Conservation (phyloP, 2,113 vertebrate genomes). For the Loxodonta africana region DNA sequence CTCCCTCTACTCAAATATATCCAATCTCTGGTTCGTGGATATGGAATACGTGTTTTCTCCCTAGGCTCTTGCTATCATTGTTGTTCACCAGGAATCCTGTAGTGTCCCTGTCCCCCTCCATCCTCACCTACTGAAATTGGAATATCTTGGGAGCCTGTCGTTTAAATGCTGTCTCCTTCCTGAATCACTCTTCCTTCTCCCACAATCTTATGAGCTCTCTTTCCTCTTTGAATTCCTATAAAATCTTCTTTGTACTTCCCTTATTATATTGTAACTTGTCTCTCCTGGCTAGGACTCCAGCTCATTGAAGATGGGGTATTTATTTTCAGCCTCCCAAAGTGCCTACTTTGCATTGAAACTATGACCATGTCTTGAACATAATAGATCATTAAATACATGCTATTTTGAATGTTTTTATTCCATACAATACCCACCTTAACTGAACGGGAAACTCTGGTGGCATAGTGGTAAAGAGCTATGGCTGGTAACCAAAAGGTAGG, state of each 20-base stretch:
- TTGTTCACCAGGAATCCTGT: background rate
- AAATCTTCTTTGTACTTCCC: background rate
- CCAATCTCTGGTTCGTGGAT: background rate
- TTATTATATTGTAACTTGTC: background rate
- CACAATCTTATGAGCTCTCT: background rate
- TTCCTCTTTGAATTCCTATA: background rate
- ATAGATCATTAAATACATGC: background rate
- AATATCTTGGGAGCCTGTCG: background rate
- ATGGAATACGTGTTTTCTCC: background rate
- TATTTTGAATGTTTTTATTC: slow-evolving; percentile 1
- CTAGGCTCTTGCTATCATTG: background rate
- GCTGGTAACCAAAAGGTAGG: no score
- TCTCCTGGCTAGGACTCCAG: background rate
- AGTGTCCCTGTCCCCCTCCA: no score
- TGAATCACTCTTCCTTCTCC: background rate
- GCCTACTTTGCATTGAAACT: background rate
- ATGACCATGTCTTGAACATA: background rate
- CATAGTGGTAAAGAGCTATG: no score
- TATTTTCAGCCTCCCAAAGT: background rate
- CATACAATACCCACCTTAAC: background rate
- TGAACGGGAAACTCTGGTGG: background rate
- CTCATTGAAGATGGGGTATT: background rate
- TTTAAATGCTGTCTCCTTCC: background rate
- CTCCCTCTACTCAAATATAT: background rate
- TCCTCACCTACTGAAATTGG: background rate